These are phyloP conservation scores for Eumeta japonica DNA, from an alignment of 1,140 invertebrate species.

Conservation along the genomic window DNA sequence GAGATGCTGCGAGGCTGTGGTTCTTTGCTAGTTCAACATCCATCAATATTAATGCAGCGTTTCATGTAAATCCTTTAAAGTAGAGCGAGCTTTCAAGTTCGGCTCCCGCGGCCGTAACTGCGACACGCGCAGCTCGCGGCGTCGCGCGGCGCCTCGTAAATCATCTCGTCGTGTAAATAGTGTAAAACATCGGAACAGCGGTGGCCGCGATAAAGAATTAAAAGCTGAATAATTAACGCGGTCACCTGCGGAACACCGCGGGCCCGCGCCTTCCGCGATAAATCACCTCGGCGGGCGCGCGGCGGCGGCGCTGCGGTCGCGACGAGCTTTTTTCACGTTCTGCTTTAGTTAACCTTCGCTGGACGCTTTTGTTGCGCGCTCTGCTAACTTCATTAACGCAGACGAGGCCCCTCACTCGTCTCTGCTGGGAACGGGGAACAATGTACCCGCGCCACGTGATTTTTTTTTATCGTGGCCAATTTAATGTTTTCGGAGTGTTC, in stretches of 20 bases:
- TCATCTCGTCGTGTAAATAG: constrained; percentile 49
- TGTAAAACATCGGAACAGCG: constrained; percentile 43
- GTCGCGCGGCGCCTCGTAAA: constrained; percentile 31
- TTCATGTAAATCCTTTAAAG: constrained; percentile 17
- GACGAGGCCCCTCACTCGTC: constrained; percentile 13
- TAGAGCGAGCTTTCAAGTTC: constrained; percentile 18
- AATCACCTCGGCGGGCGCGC: constrained; percentile 39
- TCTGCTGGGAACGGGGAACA: constrained; percentile 34
- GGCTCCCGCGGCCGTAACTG: constrained; percentile 13
- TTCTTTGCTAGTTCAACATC: too few relatives aligned
- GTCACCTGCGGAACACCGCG: constrained; percentile 33
- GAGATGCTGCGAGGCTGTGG: too few relatives aligned
- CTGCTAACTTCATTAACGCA: constrained; percentile 39
- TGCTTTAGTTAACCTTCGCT: constrained; percentile 48
- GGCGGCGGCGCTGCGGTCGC: too few relatives aligned
- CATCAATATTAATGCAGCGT: constrained; percentile 19
- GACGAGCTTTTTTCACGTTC: constrained; percentile 50
- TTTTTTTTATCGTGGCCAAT: constrained; percentile 31
- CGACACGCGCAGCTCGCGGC: neutral
- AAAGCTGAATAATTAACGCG: constrained; percentile 56
- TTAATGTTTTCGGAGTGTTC: constrained; percentile 28
- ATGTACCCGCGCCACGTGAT: constrained; percentile 19
- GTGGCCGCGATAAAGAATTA: constrained; percentile 53
- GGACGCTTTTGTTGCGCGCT: constrained; percentile 32
- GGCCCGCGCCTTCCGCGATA: constrained; percentile 31